These are phyloP conservation scores for Sciurus niger DNA, from an alignment of 2,113 vertebrate species.

Conservation along the genomic window DNA sequence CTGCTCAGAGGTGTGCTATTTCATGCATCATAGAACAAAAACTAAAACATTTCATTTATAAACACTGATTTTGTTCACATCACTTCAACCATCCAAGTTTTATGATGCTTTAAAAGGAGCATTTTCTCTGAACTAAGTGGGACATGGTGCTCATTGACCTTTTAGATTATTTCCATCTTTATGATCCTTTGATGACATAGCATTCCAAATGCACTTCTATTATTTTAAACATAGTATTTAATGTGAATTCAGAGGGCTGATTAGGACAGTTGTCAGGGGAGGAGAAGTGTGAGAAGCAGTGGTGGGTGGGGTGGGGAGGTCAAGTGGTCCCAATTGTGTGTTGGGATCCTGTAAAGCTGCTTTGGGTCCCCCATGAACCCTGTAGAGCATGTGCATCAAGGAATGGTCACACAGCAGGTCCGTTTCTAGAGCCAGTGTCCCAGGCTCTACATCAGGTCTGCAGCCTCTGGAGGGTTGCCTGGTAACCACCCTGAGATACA, in stretches of 20 bases:
- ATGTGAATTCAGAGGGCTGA: background rate
- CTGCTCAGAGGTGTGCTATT: background rate
- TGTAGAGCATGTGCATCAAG: background rate
- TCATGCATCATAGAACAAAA: background rate
- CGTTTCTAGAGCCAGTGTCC: background rate
- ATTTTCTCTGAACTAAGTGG: background rate
- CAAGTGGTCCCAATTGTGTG: background rate
- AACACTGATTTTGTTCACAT: background rate
- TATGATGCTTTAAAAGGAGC: background rate
- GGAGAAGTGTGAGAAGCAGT: background rate
- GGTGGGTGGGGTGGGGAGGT: background rate
- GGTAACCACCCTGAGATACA: background rate
- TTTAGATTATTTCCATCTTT: background rate
- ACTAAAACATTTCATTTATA: background rate
- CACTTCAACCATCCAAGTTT: conserved; percentile 27
- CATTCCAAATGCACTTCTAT: conserved; percentile 8
- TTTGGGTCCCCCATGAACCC: background rate
- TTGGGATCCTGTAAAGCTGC: background rate
- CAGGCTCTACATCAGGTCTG: background rate
- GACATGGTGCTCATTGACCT: background rate
- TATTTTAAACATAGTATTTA: conserved; percentile 8
- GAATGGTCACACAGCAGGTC: background rate
- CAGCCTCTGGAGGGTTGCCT: background rate
- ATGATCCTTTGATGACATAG: background rate
- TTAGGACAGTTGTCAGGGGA: background rate